Evolutionary conservation across 1,140 invertebrate genomes (phyloP).

Genomic region (Heliconius hermathena): DNA sequence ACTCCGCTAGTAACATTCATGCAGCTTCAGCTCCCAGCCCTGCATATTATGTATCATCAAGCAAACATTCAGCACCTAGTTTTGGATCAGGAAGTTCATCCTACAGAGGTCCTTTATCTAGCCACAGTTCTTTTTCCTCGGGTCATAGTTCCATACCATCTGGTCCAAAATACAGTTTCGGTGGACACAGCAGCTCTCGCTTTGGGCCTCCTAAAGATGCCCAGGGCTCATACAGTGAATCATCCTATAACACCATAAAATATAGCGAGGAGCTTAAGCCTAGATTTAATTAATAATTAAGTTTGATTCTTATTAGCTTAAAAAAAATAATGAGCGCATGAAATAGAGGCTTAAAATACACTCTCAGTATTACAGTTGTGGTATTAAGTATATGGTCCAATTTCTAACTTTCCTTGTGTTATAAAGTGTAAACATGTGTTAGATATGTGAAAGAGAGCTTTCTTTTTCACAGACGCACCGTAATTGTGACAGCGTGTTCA

Average conservation of each 20-base stretch:
- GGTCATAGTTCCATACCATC: slow-evolving; percentile 61
- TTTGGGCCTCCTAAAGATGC: slow-evolving; percentile 61
- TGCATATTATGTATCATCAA: slow-evolving; percentile 61
- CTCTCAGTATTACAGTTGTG: slow-evolving; percentile 46
- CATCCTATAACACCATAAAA: slow-evolving; percentile 74
- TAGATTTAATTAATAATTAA: slow-evolving; percentile 49
- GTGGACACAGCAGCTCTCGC: slow-evolving; percentile 57
- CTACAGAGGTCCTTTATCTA: slow-evolving; percentile 52
- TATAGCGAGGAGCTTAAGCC: slow-evolving; percentile 75
- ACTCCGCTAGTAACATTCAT: slow-evolving; percentile 51
- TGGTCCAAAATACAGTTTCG: slow-evolving; percentile 69
- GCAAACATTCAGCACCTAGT: slow-evolving; percentile 53
- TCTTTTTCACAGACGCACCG: slow-evolving; percentile 45
- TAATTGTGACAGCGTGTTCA: slow-evolving; percentile 44
- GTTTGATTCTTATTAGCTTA: not conserved
- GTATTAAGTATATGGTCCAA: slow-evolving; percentile 64
- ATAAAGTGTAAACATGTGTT: slow-evolving; percentile 3
- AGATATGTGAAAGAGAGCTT: slow-evolving; percentile 42
- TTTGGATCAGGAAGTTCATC: slow-evolving; percentile 62
- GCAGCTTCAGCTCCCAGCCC: slow-evolving; percentile 60
- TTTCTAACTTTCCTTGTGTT: slow-evolving; percentile 33
- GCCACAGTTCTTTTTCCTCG: slow-evolving; percentile 49
- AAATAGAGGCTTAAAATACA: not conserved
- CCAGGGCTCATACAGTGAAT: slow-evolving; percentile 67
- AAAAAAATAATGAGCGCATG: not conserved